Percentiles rank a stretch among this genome's conserved stretches.
These are phyloP conservation scores for Drosophila acutilabella DNA, from an alignment of 2,888 invertebrate species.

Conservation along the genomic window DNA sequence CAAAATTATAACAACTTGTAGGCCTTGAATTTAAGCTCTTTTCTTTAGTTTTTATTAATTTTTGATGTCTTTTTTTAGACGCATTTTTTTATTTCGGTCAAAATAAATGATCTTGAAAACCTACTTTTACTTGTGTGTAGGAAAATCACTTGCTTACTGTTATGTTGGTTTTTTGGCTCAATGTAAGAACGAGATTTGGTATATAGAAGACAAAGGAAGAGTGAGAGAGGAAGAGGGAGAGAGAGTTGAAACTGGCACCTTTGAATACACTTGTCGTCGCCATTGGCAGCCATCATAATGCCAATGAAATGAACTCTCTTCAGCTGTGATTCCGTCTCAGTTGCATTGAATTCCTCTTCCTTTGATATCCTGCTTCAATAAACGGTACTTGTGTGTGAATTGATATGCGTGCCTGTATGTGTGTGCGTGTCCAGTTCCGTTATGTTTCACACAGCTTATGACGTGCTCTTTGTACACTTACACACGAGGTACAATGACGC, in stretches of 20 bases:
- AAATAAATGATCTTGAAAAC: too few relatives aligned
- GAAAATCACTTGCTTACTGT: too few relatives aligned
- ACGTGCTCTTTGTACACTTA: background rate
- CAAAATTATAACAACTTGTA: too few relatives aligned
- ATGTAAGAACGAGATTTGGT: too few relatives aligned
- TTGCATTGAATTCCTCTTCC: slow-evolving; percentile 33
- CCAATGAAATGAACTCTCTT: slow-evolving; percentile 66
- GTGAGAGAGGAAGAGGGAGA: background rate
- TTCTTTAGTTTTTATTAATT: too few relatives aligned
- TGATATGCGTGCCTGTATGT: slow-evolving; percentile 6
- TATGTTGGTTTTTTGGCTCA: too few relatives aligned
- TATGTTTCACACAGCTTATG: slow-evolving; percentile 20
- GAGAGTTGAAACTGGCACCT: slow-evolving; percentile 31
- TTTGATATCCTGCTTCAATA: slow-evolving; percentile 29
- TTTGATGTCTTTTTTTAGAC: too few relatives aligned
- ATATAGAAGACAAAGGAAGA: background rate
- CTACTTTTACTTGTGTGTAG: too few relatives aligned
- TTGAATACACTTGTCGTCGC: slow-evolving; percentile 42
- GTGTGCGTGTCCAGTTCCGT: slow-evolving; percentile 35
- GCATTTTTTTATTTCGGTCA: too few relatives aligned
- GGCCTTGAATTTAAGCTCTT: too few relatives aligned
- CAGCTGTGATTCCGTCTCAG: slow-evolving; percentile 29
- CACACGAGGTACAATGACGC: background rate
- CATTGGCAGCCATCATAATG: slow-evolving; percentile 63
- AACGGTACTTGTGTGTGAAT: slow-evolving; percentile 30